Conservation (phyloP, 2,797 vertebrate genomes). For the Oophaga sylvatica region DNA sequence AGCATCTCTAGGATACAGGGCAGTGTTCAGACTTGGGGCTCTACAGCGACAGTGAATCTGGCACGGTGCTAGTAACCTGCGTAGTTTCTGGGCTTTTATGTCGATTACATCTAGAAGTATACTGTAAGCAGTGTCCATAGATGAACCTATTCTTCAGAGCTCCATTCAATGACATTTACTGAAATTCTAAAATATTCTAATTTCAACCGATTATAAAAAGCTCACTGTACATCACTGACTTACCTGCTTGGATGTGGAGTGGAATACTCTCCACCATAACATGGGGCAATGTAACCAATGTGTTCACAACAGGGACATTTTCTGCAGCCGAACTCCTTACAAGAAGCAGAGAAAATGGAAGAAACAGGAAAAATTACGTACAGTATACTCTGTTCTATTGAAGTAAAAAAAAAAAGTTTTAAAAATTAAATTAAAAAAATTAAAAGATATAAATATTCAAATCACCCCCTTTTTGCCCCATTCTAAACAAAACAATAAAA, state of each 20-base stretch:
- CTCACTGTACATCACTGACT: background rate
- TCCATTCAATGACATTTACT: background rate
- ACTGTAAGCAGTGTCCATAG: background rate
- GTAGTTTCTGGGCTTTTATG: too few species aligned
- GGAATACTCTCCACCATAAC: slow-evolving; percentile 89
- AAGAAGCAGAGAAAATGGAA: background rate
- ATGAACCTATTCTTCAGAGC: background rate
- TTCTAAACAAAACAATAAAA: too few species aligned
- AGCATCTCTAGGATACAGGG: too few species aligned
- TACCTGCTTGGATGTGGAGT: slow-evolving; percentile 93
- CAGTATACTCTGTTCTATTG: too few species aligned
- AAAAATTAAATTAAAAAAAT: too few species aligned
- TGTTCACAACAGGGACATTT: slow-evolving; percentile 82
- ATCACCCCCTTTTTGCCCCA: too few species aligned
- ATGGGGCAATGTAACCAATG: slow-evolving; percentile 85
- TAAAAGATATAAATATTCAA: background rate
- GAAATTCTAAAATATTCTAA: background rate
- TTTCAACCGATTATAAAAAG: background rate
- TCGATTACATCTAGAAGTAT: too few species aligned
- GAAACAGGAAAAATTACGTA: background rate
- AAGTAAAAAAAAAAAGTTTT: too few species aligned
- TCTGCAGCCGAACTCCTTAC: slow-evolving; percentile 80
- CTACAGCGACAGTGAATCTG: too few species aligned
- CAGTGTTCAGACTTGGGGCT: too few species aligned
- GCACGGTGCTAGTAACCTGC: too few species aligned